Evolutionary conservation across 2,888 invertebrate genomes (phyloP).

Genomic region (Nineta flava): DNA sequence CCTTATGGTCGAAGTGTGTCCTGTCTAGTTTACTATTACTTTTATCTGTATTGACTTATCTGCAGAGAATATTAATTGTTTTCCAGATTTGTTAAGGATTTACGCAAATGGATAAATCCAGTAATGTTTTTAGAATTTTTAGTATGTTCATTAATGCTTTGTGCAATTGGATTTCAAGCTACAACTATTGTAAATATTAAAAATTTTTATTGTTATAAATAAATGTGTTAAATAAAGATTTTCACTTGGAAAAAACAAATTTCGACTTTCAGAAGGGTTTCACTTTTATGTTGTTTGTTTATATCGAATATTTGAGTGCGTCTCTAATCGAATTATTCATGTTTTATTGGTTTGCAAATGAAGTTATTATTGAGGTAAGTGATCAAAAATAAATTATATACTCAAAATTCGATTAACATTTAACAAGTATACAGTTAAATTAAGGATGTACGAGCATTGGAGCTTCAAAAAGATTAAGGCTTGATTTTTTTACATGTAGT

Average conservation of each 20-base stretch:
- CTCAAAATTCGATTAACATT: too few species aligned
- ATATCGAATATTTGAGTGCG: constrained; percentile 29
- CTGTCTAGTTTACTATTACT: too few species aligned
- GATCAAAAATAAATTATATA: too few species aligned
- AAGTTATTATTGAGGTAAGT: constrained; percentile 26
- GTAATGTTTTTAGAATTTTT: constrained; percentile 32
- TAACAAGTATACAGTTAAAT: too few species aligned
- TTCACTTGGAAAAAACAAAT: too few species aligned
- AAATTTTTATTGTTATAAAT: background rate
- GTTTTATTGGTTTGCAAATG: constrained; percentile 34
- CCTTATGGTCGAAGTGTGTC: too few species aligned
- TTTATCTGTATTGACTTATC: too few species aligned
- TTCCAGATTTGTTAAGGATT: constrained; percentile 26
- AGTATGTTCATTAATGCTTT: constrained; percentile 33
- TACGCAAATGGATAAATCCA: constrained; percentile 29
- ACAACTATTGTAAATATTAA: constrained; percentile 13
- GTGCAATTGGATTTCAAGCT: constrained; percentile 30
- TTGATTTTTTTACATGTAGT: too few species aligned
- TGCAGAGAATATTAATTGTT: too few species aligned
- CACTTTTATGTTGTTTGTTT: constrained; percentile 14
- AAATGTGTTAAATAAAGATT: background rate
- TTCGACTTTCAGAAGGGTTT: constrained; percentile 12
- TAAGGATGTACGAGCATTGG: too few species aligned
- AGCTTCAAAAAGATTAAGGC: too few species aligned
- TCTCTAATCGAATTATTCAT: constrained; percentile 31